Conservation (phyloP, 2,888 invertebrate genomes). For the Diabrotica balteata region DNA sequence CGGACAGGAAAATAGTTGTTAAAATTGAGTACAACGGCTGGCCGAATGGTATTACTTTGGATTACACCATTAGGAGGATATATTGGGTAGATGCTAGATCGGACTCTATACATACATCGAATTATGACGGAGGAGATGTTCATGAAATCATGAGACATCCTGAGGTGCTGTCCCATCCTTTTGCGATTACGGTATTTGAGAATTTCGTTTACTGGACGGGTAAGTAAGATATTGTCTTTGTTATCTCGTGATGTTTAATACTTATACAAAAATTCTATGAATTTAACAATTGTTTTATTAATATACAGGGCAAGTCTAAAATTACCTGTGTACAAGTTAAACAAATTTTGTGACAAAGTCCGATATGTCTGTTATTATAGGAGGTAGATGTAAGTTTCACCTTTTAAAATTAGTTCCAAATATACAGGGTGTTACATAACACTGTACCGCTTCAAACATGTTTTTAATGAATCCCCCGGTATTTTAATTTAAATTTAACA, state of each 20-base stretch:
- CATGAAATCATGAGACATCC: conserved; percentile 70
- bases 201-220: conserved; percentile 88
- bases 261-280: too few relatives aligned
- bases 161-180: conserved; percentile 83
- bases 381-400: too few relatives aligned
- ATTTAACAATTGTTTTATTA: too few relatives aligned
- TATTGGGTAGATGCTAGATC: conserved; percentile 90
- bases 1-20: conserved; percentile 67
- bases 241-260: not conserved
- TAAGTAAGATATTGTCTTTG: not conserved
- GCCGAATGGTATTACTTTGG: conserved; percentile 86
- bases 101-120: conserved; percentile 85
- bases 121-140: conserved; percentile 80
- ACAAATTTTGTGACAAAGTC: too few relatives aligned
- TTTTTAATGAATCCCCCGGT: too few relatives aligned
- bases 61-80: conserved; percentile 74
- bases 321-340: too few relatives aligned
- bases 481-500: too few relatives aligned
- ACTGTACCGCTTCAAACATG: too few relatives aligned
- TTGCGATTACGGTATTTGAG: conserved; percentile 86
- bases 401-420: too few relatives aligned
- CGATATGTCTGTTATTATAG: too few relatives aligned
- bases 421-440: too few relatives aligned
- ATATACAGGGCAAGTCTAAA: too few relatives aligned
- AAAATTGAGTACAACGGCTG: conserved; percentile 71